Evolutionary conservation across 2,888 invertebrate genomes (phyloP).

Genomic region (Chymomyza fuscimana): DNA sequence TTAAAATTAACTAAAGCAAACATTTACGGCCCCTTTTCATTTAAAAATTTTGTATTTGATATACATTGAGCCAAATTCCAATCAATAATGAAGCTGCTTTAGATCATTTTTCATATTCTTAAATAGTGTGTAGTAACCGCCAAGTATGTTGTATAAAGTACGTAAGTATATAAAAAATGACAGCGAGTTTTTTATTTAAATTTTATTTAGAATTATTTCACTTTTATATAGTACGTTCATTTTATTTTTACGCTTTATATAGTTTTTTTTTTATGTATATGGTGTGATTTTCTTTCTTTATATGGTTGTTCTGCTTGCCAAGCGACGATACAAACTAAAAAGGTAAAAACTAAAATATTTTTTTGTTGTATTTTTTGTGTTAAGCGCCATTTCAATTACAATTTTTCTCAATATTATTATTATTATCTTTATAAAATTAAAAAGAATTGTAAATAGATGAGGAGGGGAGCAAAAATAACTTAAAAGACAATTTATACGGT

Average conservation of each 20-base stretch:
- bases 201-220: conserved; percentile 65
- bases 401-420: conserved; percentile 70
- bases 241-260: conserved; percentile 24
- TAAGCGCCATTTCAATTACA: conserved; percentile 71
- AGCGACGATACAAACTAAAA: conserved; percentile 59
- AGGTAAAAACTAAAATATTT: conserved; percentile 49
- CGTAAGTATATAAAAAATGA: conserved; percentile 23
- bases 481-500: conserved; percentile 69
- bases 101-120: neutral
- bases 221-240: conserved; percentile 61
- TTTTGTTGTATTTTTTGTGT: conserved; percentile 52
- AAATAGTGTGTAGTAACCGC: neutral
- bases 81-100: neutral
- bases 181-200: conserved; percentile 28
- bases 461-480: conserved; percentile 57
- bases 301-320: conserved; percentile 40
- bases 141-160: neutral
- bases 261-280: conserved; percentile 32
- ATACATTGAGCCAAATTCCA: neutral
- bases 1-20: neutral
- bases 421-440: conserved; percentile 73
- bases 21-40: neutral
- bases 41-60: neutral
- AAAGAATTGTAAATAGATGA: conserved; percentile 59
- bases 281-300: conserved; percentile 37